Percentiles rank a stretch among this genome's conserved stretches.
These are phyloP conservation scores for Scomber scombrus DNA, from an alignment of 2,113 vertebrate genomes.

Conservation along the genomic window DNA sequence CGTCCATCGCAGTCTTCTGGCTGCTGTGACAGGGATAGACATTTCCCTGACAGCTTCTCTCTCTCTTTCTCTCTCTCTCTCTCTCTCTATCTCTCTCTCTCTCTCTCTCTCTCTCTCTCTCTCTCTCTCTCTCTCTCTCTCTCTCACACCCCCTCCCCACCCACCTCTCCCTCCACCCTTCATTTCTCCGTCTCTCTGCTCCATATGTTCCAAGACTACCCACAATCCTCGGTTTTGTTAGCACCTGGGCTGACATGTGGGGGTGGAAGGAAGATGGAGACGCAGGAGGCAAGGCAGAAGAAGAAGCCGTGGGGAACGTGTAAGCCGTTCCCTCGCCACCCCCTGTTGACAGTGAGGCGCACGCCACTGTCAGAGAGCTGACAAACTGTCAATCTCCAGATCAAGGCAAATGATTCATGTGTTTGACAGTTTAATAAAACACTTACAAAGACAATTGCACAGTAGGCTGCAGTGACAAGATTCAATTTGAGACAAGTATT, in stretches of 20 bases:
- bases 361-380: constrained; percentile 69
- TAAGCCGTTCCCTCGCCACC: constrained; percentile 62
- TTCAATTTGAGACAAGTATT: constrained; percentile 33
- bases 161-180: constrained; percentile 37
- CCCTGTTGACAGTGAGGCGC: constrained; percentile 71
- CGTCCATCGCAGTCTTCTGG: constrained; percentile 75
- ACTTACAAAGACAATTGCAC: constrained; percentile 57
- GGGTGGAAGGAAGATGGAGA: constrained; percentile 76
- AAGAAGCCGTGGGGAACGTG: constrained; percentile 67
- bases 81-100: constrained; percentile 41
- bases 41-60: constrained; percentile 78
- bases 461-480: constrained; percentile 33
- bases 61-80: constrained; percentile 36
- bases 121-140: constrained; percentile 20
- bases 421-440: constrained; percentile 77
- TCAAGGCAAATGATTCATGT: constrained; percentile 76
- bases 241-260: constrained; percentile 82
- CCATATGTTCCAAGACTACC: constrained; percentile 80
- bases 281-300: constrained; percentile 61
- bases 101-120: constrained; percentile 52
- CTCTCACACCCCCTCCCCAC: not conserved
- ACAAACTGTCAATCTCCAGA: constrained; percentile 80
- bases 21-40: constrained; percentile 81
- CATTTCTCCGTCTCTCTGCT: constrained; percentile 67
- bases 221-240: constrained; percentile 77